These are phyloP conservation scores for Nematopogon swammerdamellus DNA, from an alignment of 2,888 invertebrate species.

Conservation along the genomic window DNA sequence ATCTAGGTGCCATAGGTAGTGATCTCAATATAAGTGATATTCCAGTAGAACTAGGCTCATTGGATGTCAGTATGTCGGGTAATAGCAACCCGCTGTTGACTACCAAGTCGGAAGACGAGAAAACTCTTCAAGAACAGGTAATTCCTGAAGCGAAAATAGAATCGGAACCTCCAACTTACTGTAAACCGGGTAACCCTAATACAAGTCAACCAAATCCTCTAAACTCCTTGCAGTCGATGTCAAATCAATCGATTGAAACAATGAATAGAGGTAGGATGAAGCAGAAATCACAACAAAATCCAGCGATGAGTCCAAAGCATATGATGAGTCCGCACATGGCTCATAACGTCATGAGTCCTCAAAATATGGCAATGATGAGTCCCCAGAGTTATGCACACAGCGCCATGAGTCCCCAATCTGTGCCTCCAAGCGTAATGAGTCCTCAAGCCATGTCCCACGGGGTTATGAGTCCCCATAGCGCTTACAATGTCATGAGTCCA, in stretches of 20 bases:
- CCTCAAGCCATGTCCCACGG: constrained; percentile 29
- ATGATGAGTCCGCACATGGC: constrained; percentile 40
- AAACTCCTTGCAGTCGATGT: constrained; percentile 42
- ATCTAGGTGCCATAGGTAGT: constrained; percentile 56
- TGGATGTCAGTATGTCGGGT: constrained; percentile 54
- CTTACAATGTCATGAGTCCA: constrained; percentile 46
- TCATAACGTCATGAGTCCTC: constrained; percentile 44
- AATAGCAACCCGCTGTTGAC: constrained; percentile 44
- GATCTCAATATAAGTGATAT: constrained; percentile 58
- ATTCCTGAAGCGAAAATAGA: constrained; percentile 36
- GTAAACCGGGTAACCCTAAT: constrained; percentile 23
- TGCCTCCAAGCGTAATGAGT: constrained; percentile 4
- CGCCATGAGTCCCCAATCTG: constrained; percentile 30
- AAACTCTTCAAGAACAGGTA: constrained; percentile 37
- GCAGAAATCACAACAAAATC: constrained; percentile 25
- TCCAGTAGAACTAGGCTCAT: constrained; percentile 53
- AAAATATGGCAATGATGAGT: constrained; percentile 26
- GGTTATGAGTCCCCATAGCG: constrained; percentile 45
- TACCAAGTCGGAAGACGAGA: constrained; percentile 39
- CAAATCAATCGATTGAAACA: constrained; percentile 29
- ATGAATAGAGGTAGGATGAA: constrained; percentile 31
- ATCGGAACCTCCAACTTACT: constrained; percentile 25
- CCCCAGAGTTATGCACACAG: constrained; percentile 45
- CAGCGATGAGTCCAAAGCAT: constrained; percentile 32
- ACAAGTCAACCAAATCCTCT: constrained; percentile 27